A percentile compares a stretch with the other conserved stretches of the same genome.
Conservation (phyloP, 1,140 invertebrate genomes). For the Nymphalis io region DNA sequence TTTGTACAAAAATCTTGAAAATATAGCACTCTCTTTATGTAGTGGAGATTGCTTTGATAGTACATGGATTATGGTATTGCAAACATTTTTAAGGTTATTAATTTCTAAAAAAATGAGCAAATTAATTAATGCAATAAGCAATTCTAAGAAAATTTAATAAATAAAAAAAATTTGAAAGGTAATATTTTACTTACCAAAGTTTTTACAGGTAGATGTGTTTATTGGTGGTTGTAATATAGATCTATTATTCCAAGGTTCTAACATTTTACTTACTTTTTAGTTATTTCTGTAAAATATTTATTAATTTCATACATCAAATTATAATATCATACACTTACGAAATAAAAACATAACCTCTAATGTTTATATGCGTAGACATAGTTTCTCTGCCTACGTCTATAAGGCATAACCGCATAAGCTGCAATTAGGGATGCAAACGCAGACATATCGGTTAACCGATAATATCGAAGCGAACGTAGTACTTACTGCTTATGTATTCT, state of each 20-base stretch:
- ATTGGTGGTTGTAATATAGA: slow-evolving; percentile 61
- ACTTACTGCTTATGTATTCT: no score
- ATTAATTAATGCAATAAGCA: not conserved
- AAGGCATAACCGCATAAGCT: no score
- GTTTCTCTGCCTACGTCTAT: no score
- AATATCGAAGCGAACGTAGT: no score
- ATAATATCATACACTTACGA: not conserved
- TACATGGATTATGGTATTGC: slow-evolving; percentile 65
- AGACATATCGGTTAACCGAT: no score
- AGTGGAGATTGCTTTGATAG: slow-evolving; percentile 78
- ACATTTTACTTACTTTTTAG: slow-evolving; percentile 37
- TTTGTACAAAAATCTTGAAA: slow-evolving; percentile 82
- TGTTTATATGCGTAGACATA: no score
- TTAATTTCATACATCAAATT: no score
- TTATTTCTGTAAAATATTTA: not conserved
- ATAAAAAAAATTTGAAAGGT: slow-evolving; percentile 15
- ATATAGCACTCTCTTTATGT: slow-evolving; percentile 80
- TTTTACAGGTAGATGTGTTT: slow-evolving; percentile 50
- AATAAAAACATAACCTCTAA: slow-evolving; percentile 4
- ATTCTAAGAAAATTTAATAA: not conserved
- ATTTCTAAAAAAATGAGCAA: slow-evolving; percentile 59
- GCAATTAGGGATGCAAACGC: no score
- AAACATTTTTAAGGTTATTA: slow-evolving; percentile 47
- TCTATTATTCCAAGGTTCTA: slow-evolving; percentile 66
- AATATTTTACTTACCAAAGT: slow-evolving; percentile 43